A percentile compares a stretch with the other conserved stretches of the same genome.
Conservation (phyloP, 2,113 vertebrate species). For the Macrotis lagotis region DNA sequence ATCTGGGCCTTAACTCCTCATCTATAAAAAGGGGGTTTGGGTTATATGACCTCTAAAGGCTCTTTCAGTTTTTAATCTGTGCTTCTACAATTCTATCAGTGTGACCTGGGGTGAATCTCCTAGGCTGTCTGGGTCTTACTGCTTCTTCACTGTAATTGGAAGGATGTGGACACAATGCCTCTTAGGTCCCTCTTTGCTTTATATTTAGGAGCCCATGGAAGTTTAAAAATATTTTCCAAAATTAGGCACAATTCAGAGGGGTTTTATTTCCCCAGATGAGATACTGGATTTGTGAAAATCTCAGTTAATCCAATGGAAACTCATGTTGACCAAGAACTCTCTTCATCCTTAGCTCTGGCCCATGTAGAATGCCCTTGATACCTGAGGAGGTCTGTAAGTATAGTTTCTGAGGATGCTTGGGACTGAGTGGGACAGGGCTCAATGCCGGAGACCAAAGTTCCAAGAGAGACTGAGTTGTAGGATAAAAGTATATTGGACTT, state of each 20-base stretch:
- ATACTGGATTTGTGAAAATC: not conserved
- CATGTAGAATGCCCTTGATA: not conserved
- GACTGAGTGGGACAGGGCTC: not conserved
- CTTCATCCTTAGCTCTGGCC: not conserved
- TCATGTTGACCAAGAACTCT: not conserved
- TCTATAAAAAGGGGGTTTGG: not conserved
- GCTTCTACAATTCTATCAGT: not conserved
- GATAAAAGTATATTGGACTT: not conserved
- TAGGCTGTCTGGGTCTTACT: not conserved
- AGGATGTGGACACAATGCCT: not conserved
- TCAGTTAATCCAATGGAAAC: not conserved
- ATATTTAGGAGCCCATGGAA: not conserved
- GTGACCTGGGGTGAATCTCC: not conserved
- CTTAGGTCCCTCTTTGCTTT: not conserved
- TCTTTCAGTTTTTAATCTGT: not conserved
- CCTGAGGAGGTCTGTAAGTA: not conserved
- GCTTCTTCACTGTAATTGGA: too few species aligned
- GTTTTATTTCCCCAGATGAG: not conserved
- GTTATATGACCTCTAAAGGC: too few species aligned
- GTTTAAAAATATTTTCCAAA: not conserved
- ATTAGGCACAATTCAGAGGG: not conserved
- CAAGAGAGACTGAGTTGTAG: not conserved
- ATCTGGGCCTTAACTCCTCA: not conserved
- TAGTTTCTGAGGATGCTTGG: not conserved
- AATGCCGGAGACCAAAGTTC: not conserved